These are phyloP conservation scores for Catocala fraxini DNA, from an alignment of 2,888 invertebrate genomes.

Conservation along the genomic window DNA sequence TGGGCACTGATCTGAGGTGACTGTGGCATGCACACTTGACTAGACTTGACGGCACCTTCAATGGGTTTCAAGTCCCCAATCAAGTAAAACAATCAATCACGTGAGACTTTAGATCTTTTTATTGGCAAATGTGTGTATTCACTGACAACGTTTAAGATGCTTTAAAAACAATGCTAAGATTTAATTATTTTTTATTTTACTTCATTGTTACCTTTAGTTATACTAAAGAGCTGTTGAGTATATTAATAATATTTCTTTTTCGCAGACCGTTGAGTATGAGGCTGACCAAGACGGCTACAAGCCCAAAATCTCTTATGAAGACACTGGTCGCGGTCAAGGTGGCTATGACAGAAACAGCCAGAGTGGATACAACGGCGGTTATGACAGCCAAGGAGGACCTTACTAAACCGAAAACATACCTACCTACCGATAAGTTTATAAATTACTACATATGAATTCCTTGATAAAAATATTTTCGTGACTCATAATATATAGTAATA, in stretches of 20 bases:
- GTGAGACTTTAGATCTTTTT: no score
- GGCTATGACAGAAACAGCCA: conserved; percentile 53
- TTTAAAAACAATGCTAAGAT: no score
- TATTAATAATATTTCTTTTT: conserved; percentile 14
- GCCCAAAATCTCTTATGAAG: conserved; percentile 90
- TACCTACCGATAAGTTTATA: background rate
- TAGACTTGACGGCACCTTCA: no score
- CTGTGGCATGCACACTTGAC: no score
- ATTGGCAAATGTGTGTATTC: no score
- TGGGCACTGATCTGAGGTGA: no score
- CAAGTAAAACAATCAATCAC: no score
- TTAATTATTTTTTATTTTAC: no score
- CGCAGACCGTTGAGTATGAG: conserved; percentile 90
- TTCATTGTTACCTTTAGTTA: no score
- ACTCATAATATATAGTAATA: background rate
- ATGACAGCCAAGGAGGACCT: conserved; percentile 47
- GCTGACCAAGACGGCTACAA: conserved; percentile 90
- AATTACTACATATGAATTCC: background rate
- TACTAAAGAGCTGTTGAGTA: no score
- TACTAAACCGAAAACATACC: conserved; percentile 46
- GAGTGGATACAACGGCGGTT: conserved; percentile 56
- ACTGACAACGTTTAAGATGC: no score
- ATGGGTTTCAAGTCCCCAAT: no score
- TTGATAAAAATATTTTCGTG: background rate
- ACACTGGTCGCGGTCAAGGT: conserved; percentile 70